A percentile compares a stretch with the other conserved stretches of the same genome.
phyloP scores from a whole-genome alignment of 2,113 vertebrate species.

The Formicarius rufipectus region DNA sequence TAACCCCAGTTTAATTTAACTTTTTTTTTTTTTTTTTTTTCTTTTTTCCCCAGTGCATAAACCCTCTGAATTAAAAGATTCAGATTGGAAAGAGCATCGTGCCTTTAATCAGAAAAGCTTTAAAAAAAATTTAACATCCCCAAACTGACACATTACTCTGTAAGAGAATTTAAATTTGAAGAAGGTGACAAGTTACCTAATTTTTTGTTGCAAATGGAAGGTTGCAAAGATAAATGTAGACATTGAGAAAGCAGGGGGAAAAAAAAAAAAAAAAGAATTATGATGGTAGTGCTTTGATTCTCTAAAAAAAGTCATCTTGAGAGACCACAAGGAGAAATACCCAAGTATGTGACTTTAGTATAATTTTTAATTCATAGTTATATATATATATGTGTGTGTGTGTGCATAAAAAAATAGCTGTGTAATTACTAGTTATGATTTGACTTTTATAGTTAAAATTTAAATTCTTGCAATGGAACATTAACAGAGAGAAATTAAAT shows the following conservation, averaged over 20 bases:
- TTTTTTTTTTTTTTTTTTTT: not conserved
- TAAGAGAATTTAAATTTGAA: not conserved
- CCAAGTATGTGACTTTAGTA: not conserved
- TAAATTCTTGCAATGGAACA: not conserved
- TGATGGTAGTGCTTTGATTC: not conserved
- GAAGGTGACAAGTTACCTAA: not conserved
- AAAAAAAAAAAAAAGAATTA: not conserved
- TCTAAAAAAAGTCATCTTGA: not conserved
- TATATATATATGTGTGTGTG: fast-evolving
- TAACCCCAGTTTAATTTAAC: not conserved
- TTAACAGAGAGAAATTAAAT: not conserved
- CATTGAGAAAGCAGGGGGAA: not conserved
- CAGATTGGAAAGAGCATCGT: not conserved
- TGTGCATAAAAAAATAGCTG: not conserved
- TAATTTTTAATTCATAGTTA: not conserved
- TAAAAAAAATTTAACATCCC: not conserved
- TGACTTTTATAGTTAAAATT: not conserved
- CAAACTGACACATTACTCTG: not conserved
- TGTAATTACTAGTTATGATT: not conserved
- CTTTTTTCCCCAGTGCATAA: not conserved
- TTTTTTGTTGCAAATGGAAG: not conserved
- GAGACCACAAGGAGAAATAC: not conserved
- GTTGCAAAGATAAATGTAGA: not conserved
- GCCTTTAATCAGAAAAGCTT: not conserved
- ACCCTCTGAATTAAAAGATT: not conserved